These are phyloP conservation scores for Motacilla tschutschensis DNA, from an alignment of 2,113 vertebrate species.

Conservation along the genomic window DNA sequence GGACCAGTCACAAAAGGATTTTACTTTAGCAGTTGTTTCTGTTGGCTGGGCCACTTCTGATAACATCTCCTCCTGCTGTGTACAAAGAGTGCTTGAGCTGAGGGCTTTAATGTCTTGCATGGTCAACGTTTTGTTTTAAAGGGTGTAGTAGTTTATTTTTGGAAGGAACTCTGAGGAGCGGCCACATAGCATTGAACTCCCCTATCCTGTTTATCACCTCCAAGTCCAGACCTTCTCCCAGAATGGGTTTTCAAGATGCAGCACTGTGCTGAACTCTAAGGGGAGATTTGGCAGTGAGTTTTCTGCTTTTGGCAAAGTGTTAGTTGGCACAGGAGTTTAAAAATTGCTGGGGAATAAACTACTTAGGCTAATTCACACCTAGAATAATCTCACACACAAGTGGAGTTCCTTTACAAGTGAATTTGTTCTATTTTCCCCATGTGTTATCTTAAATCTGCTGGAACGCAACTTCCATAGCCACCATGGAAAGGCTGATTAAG, in stretches of 20 bases:
- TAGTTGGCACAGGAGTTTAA: background rate
- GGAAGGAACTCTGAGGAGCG: constrained; percentile 30
- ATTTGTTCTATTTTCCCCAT: background rate
- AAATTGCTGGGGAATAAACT: background rate
- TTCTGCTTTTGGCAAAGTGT: background rate
- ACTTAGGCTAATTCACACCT: constrained; percentile 26
- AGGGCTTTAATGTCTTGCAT: background rate
- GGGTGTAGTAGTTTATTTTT: constrained; percentile 50
- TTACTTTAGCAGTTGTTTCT: constrained; percentile 45
- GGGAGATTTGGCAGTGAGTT: background rate
- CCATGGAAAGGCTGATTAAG: background rate
- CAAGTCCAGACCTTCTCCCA: background rate
- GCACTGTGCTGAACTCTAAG: background rate
- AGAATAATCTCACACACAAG: background rate
- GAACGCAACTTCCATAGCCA: background rate
- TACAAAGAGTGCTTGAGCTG: constrained; percentile 37
- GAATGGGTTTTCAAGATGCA: constrained; percentile 41
- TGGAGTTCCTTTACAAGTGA: background rate
- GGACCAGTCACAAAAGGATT: constrained; percentile 16
- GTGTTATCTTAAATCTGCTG: background rate
- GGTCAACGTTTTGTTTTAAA: constrained; percentile 30
- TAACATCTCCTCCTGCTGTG: constrained; percentile 41
- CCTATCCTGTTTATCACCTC: constrained; percentile 52
- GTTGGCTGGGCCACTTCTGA: constrained; percentile 23
- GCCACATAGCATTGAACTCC: constrained; percentile 15